phyloP scores from a whole-genome alignment of 1,140 invertebrate genomes.

The Diachasmimorpha longicaudata region DNA sequence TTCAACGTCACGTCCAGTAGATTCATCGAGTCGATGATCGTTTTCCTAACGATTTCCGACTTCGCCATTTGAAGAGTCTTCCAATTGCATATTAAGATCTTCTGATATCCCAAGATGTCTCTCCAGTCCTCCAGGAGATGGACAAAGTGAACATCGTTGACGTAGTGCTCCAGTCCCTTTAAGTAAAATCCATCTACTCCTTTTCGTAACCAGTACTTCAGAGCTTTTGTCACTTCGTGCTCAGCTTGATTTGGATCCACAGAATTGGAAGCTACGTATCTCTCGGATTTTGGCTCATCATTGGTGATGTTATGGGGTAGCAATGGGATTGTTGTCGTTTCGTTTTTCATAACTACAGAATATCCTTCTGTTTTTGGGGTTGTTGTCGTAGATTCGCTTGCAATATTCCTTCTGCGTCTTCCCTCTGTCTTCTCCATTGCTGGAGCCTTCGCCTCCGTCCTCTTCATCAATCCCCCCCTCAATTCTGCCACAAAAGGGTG shows the following conservation, averaged over 20 bases:
- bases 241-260: constrained; percentile 28
- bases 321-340: background rate
- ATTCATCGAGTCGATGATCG: constrained; percentile 71
- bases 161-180: constrained; percentile 67
- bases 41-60: constrained; percentile 48
- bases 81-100: constrained; percentile 73
- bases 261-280: constrained; percentile 26
- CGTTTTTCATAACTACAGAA: background rate
- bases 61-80: constrained; percentile 62
- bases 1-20: constrained; percentile 74
- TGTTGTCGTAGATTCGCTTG: background rate
- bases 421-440: background rate
- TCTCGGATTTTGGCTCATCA: constrained; percentile 8
- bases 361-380: background rate
- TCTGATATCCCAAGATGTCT: constrained; percentile 65
- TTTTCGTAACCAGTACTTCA: constrained; percentile 70
- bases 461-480: background rate
- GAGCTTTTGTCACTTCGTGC: constrained; percentile 61
- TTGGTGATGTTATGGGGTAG: background rate
- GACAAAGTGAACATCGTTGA: constrained; percentile 55
- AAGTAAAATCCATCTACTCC: constrained; percentile 84
- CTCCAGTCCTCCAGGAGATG: constrained; percentile 71
- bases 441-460: background rate
- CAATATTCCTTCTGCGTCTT: background rate
- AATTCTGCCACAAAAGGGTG: constrained; percentile 59